These are phyloP conservation scores for Nothobranchius kuhntae DNA, from an alignment of 2,113 vertebrate genomes.

Conservation along the genomic window DNA sequence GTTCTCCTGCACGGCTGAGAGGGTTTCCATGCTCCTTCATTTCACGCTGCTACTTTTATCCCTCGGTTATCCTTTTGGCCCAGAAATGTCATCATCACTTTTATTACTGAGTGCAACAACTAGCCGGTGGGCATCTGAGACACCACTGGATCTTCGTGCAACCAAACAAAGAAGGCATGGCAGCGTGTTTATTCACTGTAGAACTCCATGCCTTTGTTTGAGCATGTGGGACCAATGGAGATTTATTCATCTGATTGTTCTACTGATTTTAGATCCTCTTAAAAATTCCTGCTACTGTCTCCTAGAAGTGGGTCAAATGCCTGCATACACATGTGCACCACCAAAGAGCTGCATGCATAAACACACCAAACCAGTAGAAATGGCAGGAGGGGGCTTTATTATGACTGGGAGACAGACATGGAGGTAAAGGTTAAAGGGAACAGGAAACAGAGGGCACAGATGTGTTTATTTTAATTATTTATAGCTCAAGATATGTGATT, in stretches of 20 bases:
- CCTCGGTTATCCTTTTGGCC: slow-evolving; percentile 36
- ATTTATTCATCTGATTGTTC: background rate
- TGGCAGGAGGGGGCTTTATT: slow-evolving; percentile 21
- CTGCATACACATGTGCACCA: background rate
- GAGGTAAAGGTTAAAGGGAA: background rate
- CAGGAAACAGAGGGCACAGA: too few relatives aligned
- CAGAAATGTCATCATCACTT: slow-evolving; percentile 55
- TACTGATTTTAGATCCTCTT: slow-evolving; percentile 6
- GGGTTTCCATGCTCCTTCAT: slow-evolving; percentile 47
- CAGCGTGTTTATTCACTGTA: slow-evolving; percentile 3
- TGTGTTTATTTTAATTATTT: too few relatives aligned
- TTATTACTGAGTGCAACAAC: slow-evolving; percentile 31
- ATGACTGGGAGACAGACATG: slow-evolving; percentile 34
- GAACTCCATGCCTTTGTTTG: slow-evolving; percentile 1
- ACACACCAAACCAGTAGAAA: slow-evolving; percentile 5
- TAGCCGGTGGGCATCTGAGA: slow-evolving; percentile 26
- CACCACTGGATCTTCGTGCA: slow-evolving; percentile 2
- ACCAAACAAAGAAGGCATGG: slow-evolving; percentile 4
- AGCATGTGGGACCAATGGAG: background rate
- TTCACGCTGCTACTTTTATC: slow-evolving; percentile 11
- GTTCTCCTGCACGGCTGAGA: slow-evolving; percentile 48
- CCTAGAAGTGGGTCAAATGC: slow-evolving; percentile 28
- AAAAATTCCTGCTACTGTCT: slow-evolving; percentile 1
- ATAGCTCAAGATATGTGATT: too few relatives aligned
- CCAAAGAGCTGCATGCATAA: slow-evolving; percentile 3